These are phyloP conservation scores for Rousettus leschenaultii DNA, from an alignment of 2,113 vertebrate species.

Conservation along the genomic window DNA sequence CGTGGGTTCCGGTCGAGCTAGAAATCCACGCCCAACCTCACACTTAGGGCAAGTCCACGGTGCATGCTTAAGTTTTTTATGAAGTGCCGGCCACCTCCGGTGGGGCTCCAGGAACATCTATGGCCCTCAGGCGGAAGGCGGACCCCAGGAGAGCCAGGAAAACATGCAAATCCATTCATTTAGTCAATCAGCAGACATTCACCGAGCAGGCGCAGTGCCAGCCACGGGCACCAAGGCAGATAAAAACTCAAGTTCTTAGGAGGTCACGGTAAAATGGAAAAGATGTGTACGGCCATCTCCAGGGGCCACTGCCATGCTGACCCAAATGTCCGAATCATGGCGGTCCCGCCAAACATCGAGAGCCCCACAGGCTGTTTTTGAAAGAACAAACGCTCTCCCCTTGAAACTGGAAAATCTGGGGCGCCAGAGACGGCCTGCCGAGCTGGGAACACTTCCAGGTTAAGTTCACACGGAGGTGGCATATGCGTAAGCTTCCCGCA, in stretches of 20 bases:
- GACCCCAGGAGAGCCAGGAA: not conserved
- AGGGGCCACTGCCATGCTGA: not conserved
- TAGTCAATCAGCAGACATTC: not conserved
- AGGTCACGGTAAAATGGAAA: not conserved
- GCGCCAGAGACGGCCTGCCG: not conserved
- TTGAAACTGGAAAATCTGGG: not conserved
- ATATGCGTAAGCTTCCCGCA: fast-evolving
- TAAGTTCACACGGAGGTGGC: not conserved
- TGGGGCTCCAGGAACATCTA: not conserved
- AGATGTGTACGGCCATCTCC: not conserved
- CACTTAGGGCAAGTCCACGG: not conserved
- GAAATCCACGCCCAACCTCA: not conserved
- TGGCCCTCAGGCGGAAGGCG: not conserved
- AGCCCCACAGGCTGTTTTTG: not conserved
- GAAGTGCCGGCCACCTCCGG: not conserved
- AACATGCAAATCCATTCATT: not conserved
- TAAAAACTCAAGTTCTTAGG: not conserved
- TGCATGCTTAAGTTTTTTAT: not conserved
- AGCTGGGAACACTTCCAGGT: not conserved
- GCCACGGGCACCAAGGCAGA: not conserved
- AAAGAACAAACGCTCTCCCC: not conserved
- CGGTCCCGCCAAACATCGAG: not conserved
- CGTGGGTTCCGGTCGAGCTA: not conserved
- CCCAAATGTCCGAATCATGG: not conserved
- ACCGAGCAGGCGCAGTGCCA: not conserved